These are phyloP conservation scores for Scartelaos histophorus DNA, from an alignment of 2,113 vertebrate species.

Conservation along the genomic window DNA sequence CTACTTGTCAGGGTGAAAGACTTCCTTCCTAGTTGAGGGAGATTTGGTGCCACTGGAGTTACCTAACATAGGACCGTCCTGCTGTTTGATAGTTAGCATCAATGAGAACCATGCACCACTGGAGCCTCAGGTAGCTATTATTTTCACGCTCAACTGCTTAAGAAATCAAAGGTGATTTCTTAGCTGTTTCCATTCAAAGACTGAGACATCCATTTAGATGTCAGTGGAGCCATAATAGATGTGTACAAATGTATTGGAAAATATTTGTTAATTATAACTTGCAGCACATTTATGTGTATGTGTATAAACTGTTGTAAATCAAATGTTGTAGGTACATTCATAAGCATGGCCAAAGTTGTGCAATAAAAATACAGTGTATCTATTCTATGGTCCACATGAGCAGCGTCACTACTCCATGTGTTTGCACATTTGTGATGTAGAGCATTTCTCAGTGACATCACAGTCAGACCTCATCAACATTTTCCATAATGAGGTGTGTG, in stretches of 20 bases:
- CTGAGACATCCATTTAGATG: conserved; percentile 63
- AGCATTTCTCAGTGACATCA: conserved; percentile 39
- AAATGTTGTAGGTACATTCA: neutral
- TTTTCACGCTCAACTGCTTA: conserved; percentile 62
- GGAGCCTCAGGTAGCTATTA: conserved; percentile 66
- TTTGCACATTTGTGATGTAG: conserved; percentile 45
- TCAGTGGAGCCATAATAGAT: conserved; percentile 27
- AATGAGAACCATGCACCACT: conserved; percentile 57
- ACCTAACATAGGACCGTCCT: conserved; percentile 43
- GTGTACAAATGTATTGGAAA: neutral
- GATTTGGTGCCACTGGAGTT: conserved; percentile 57
- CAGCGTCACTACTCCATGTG: conserved; percentile 33
- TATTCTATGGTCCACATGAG: conserved; percentile 13
- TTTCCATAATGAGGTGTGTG: conserved; percentile 50
- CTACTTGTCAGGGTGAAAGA: conserved; percentile 42
- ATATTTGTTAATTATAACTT: neutral
- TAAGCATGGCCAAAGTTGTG: neutral
- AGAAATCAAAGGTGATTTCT: conserved; percentile 58
- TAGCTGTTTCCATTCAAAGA: conserved; percentile 60
- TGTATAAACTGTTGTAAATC: neutral
- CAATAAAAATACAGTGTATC: conserved; percentile 4
- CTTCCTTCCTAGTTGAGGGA: conserved; percentile 48
- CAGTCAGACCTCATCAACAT: conserved; percentile 45
- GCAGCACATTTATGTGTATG: neutral
- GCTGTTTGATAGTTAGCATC: conserved; percentile 59